phyloP scores from a whole-genome alignment of 2,888 invertebrate genomes.

The Aelia acuminata region DNA sequence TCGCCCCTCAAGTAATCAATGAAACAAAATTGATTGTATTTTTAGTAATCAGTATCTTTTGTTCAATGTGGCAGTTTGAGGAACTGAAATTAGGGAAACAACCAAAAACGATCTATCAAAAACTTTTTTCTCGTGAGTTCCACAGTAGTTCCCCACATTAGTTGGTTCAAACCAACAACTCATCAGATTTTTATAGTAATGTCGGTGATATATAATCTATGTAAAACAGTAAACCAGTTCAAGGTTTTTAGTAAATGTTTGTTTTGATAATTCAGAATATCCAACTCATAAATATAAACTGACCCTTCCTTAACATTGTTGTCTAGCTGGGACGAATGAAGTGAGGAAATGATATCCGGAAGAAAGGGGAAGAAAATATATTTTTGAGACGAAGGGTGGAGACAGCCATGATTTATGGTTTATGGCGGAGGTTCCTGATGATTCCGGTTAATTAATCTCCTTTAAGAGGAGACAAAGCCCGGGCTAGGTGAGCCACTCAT shows the following conservation, averaged over 20 bases:
- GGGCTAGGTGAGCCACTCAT: neutral
- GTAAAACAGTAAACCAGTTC: too few species aligned
- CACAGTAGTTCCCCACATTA: too few species aligned
- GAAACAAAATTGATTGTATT: too few species aligned
- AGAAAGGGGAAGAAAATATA: constrained; percentile 24
- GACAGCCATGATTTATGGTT: constrained; percentile 38
- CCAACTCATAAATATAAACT: neutral
- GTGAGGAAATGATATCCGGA: neutral
- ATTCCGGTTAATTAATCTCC: constrained; percentile 48
- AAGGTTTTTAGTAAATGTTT: neutral
- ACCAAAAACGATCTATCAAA: too few species aligned
- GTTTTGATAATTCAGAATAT: neutral
- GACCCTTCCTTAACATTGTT: neutral
- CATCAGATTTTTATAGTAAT: too few species aligned
- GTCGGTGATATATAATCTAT: too few species aligned
- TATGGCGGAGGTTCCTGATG: neutral
- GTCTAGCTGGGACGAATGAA: neutral
- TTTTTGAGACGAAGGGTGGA: neutral
- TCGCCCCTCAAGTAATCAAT: too few species aligned
- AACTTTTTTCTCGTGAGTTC: too few species aligned
- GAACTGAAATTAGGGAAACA: too few species aligned
- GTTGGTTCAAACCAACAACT: too few species aligned
- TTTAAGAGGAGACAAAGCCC: constrained; percentile 35
- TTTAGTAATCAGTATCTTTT: too few species aligned
- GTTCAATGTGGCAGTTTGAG: too few species aligned